phyloP scores from a whole-genome alignment of 2,797 vertebrate genomes.

The Gouania willdenowi region DNA sequence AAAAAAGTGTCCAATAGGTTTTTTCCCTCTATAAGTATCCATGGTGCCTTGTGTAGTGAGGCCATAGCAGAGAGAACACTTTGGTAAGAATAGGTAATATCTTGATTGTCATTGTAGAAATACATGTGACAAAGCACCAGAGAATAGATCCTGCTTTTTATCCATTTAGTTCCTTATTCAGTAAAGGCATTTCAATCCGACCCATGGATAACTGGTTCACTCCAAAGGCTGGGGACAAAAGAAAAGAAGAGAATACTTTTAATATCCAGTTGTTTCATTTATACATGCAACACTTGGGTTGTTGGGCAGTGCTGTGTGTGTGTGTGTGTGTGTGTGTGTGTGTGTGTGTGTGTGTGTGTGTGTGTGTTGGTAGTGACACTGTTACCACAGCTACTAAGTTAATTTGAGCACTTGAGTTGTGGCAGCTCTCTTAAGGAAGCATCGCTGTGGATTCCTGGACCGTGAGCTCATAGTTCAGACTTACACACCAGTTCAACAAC shows the following conservation, averaged over 20 bases:
- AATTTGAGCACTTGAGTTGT: conserved; percentile 56
- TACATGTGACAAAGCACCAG: no score
- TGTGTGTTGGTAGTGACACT: conserved; percentile 30
- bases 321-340: no score
- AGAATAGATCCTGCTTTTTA: no score
- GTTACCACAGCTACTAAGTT: conserved; percentile 60
- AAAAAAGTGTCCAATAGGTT: conserved; percentile 20
- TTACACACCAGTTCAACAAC: conserved; percentile 31
- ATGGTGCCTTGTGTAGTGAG: no score
- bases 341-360: no score
- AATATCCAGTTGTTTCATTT: background rate
- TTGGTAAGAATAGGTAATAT: no score
- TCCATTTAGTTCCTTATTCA: no score
- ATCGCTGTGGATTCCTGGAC: conserved; percentile 56
- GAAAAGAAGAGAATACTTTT: conserved; percentile 2
- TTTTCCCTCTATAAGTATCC: background rate
- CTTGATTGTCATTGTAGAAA: no score
- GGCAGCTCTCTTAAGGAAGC: conserved; percentile 56
- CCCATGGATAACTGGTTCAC: no score
- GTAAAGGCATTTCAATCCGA: no score
- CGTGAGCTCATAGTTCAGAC: conserved; percentile 69
- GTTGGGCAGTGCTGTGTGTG: conserved; percentile 5
- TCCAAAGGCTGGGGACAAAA: conserved; percentile 19
- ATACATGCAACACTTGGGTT: background rate
- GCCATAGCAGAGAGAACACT: no score